phyloP scores from a whole-genome alignment of 1,140 invertebrate species.

The Camponotus pennsylvanicus region DNA sequence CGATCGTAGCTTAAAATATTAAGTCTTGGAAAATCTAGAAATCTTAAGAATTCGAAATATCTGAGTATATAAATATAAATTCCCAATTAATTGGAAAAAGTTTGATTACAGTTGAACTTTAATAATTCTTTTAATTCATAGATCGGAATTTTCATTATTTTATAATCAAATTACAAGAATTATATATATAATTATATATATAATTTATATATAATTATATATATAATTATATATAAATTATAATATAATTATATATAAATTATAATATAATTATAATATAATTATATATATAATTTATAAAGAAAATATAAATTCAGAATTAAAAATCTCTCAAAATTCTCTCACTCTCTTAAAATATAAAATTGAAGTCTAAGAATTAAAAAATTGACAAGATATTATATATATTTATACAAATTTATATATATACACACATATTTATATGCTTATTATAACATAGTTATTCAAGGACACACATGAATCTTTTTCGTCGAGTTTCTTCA shows the following conservation, averaged over 20 bases:
- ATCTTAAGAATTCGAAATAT: not conserved
- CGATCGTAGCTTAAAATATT: not conserved
- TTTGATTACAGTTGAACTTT: not conserved
- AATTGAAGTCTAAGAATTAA: not conserved
- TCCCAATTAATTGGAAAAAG: not conserved
- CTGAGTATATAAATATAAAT: not conserved
- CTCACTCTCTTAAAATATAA: not conserved
- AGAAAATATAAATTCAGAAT: not conserved
- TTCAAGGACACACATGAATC: not conserved
- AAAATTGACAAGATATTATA: not conserved
- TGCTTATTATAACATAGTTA: not conserved
- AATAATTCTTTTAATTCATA: not conserved
- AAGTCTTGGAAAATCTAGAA: not conserved
- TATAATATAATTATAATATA: not conserved
- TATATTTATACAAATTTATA: constrained; percentile 6
- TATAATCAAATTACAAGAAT: constrained; percentile 3
- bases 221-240: not conserved
- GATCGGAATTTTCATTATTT: not conserved
- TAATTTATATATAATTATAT: not conserved
- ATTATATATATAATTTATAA: not conserved
- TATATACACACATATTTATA: not conserved
- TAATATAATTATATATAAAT: not conserved
- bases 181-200: not conserved
- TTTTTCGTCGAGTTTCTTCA: not conserved
- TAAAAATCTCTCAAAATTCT: not conserved